These are phyloP conservation scores for Leptinotarsa peninsularis DNA, from an alignment of 2,888 invertebrate species.

Conservation along the genomic window DNA sequence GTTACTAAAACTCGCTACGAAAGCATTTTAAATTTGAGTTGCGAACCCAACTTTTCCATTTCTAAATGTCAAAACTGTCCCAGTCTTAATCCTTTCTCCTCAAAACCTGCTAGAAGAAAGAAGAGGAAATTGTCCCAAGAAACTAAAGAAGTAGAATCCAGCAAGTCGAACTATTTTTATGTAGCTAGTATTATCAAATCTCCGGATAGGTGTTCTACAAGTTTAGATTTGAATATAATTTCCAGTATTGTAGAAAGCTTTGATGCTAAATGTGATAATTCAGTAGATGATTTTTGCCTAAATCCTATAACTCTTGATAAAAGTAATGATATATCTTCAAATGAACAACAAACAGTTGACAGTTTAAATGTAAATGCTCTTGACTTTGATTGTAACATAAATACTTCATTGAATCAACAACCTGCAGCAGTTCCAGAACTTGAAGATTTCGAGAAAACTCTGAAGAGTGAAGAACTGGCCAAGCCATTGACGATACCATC, in stretches of 20 bases:
- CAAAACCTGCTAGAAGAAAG: slow-evolving; percentile 9
- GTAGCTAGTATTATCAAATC: slow-evolving; percentile 16
- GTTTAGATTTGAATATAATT: slow-evolving; percentile 28
- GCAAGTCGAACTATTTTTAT: slow-evolving; percentile 18
- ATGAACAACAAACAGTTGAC: background rate
- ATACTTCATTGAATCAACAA: slow-evolving; percentile 27
- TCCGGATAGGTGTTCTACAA: slow-evolving; percentile 6
- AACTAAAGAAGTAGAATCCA: background rate
- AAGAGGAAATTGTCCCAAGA: slow-evolving; percentile 14
- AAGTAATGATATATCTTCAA: background rate
- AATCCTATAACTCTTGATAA: slow-evolving; percentile 7
- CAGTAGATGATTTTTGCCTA: slow-evolving; percentile 11
- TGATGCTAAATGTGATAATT: slow-evolving; percentile 15
- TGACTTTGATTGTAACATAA: slow-evolving; percentile 13
- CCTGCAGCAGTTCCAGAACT: slow-evolving; percentile 51
- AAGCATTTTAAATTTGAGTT: slow-evolving; percentile 19
- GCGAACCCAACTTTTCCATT: slow-evolving; percentile 14
- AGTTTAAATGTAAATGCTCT: background rate
- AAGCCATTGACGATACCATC: slow-evolving; percentile 34
- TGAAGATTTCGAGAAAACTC: slow-evolving; percentile 49
- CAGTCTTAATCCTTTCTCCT: slow-evolving; percentile 27
- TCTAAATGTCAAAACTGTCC: slow-evolving; percentile 15
- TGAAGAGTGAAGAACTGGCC: slow-evolving; percentile 45
- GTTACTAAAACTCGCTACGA: slow-evolving; percentile 18
- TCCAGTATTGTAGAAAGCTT: slow-evolving; percentile 33